These are phyloP conservation scores for Cryptus armator DNA, from an alignment of 2,888 invertebrate genomes.

Conservation along the genomic window DNA sequence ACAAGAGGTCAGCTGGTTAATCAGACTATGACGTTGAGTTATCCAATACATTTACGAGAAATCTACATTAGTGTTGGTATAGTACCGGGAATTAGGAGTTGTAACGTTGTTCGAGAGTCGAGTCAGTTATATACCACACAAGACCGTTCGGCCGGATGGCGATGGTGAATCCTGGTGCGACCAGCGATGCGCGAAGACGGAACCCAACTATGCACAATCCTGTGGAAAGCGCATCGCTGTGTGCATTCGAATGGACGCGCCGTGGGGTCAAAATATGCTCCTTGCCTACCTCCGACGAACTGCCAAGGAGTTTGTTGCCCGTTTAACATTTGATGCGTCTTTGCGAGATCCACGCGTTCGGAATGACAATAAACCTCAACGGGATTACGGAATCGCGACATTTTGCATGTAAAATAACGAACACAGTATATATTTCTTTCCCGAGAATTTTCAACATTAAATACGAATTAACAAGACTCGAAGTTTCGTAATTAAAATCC, in stretches of 20 bases:
- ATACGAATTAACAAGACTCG: not conserved
- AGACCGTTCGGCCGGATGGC: conserved; percentile 39
- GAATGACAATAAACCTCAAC: conserved; percentile 47
- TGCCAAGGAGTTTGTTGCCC: conserved; percentile 49
- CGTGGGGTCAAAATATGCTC: conserved; percentile 4
- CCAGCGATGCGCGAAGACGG: conserved; percentile 61
- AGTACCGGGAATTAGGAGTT: conserved; percentile 17
- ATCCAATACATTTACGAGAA: conserved; percentile 24
- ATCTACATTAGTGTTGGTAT: conserved; percentile 43
- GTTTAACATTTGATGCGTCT: conserved; percentile 44
- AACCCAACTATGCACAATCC: conserved; percentile 26
- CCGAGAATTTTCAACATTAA: not conserved
- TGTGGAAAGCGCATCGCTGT: conserved; percentile 72
- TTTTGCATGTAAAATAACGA: conserved; percentile 21
- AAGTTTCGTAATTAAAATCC: not conserved
- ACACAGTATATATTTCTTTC: conserved; percentile 17
- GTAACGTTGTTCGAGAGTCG: not conserved
- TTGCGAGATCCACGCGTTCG: conserved; percentile 28
- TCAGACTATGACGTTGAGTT: conserved; percentile 74
- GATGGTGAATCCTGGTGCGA: conserved; percentile 48
- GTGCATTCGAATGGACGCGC: conserved; percentile 70
- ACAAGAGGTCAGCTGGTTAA: conserved; percentile 71
- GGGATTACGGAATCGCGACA: conserved; percentile 44
- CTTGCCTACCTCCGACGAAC: conserved; percentile 12
- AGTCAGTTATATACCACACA: not conserved